Evolutionary conservation across 1,140 invertebrate genomes (phyloP).

Genomic region (Dendrolimus punctatus): DNA sequence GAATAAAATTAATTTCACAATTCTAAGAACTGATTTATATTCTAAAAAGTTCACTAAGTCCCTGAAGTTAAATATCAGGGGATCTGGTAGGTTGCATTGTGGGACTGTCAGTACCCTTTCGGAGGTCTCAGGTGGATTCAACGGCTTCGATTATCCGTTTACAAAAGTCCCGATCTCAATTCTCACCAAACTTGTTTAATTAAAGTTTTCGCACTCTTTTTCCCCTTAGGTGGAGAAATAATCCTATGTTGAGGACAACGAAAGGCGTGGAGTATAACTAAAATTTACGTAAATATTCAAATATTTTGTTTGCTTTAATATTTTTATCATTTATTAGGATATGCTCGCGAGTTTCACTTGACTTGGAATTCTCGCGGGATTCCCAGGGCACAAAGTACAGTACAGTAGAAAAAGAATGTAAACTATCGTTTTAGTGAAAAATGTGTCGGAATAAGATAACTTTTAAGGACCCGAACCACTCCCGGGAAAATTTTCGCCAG

Average conservation of each 20-base stretch:
- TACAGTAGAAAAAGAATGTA: too few species aligned
- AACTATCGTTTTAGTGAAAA: too few species aligned
- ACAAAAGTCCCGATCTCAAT: constrained; percentile 58
- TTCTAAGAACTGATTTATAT: too few species aligned
- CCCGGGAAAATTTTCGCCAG: too few species aligned
- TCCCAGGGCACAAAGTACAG: too few species aligned
- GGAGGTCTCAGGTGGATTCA: constrained; percentile 49
- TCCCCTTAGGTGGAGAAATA: constrained; percentile 60
- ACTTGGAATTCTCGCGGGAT: too few species aligned
- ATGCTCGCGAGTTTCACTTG: too few species aligned
- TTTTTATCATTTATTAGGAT: background rate
- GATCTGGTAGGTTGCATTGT: constrained; percentile 25
- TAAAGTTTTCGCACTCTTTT: constrained; percentile 68
- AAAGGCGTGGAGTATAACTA: constrained; percentile 14
- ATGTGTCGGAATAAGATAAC: too few species aligned
- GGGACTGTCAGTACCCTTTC: constrained; percentile 27
- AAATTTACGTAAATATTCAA: background rate
- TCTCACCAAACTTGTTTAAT: constrained; percentile 66
- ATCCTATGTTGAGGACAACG: constrained; percentile 48
- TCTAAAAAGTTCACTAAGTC: too few species aligned
- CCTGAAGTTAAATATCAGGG: constrained; percentile 20
- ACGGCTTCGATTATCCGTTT: constrained; percentile 60
- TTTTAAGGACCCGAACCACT: too few species aligned
- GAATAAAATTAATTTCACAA: too few species aligned
- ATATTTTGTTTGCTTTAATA: constrained; percentile 3